Evolutionary conservation across 2,888 invertebrate species (phyloP).

Genomic region (Panzeria rudis): DNA sequence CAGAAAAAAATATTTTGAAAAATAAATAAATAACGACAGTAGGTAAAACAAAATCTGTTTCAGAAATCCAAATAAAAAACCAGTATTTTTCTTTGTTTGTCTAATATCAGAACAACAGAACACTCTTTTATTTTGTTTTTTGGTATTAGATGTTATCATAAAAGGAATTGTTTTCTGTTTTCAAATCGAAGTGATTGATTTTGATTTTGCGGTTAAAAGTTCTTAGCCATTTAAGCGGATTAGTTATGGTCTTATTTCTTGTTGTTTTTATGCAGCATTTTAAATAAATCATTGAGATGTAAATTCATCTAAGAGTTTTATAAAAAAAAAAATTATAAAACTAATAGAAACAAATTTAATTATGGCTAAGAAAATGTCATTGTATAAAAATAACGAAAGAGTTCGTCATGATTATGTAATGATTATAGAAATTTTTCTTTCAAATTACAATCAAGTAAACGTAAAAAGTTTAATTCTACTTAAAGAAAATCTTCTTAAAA

Average conservation of each 20-base stretch:
- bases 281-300: constrained; percentile 33
- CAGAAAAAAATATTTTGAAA: constrained; percentile 1
- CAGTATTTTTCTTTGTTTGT: constrained; percentile 28
- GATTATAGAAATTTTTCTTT: neutral
- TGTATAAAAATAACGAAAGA: neutral
- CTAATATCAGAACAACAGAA: neutral
- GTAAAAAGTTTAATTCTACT: neutral
- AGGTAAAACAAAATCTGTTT: constrained; percentile 3
- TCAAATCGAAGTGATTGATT: constrained; percentile 12
- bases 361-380: constrained; percentile 3
- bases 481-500: neutral
- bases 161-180: constrained; percentile 19
- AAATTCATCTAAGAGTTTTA: neutral
- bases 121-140: neutral
- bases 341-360: neutral
- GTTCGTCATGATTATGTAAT: neutral
- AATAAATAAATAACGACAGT: constrained; percentile 30
- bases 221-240: constrained; percentile 50
- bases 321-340: neutral
- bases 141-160: constrained; percentile 1
- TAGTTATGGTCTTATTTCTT: constrained; percentile 14
- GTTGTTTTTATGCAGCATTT: neutral
- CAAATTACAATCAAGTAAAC: neutral
- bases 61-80: constrained; percentile 26
- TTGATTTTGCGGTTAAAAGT: constrained; percentile 44